Conservation (phyloP, 2,797 vertebrate genomes). For the Sus cebifrons region DNA sequence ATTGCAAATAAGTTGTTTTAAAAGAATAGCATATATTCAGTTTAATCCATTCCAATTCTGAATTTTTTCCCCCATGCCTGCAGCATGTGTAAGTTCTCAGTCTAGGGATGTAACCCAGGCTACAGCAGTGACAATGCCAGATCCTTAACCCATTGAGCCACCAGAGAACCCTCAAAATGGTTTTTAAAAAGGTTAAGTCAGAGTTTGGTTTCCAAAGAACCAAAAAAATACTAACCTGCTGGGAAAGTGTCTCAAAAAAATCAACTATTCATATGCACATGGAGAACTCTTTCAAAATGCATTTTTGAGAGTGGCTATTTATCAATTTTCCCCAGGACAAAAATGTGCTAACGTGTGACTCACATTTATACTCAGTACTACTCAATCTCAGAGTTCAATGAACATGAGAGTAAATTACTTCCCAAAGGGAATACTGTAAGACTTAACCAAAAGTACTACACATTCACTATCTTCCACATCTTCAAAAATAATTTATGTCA, state of each 20-base stretch:
- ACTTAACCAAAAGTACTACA: not conserved
- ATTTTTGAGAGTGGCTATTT: conserved; percentile 50
- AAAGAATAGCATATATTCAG: conserved; percentile 32
- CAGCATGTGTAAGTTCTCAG: too few species aligned
- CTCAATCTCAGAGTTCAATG: conserved; percentile 37
- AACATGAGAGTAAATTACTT: conserved; percentile 51
- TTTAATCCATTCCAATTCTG: conserved; percentile 58
- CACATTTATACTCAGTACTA: conserved; percentile 49
- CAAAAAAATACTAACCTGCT: conserved; percentile 59
- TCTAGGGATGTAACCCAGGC: too few species aligned
- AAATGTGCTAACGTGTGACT: conserved; percentile 16
- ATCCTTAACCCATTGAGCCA: too few species aligned
- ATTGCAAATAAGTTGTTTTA: conserved; percentile 34
- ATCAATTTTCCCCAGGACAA: conserved; percentile 49
- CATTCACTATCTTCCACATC: not conserved
- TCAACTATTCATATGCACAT: not conserved
- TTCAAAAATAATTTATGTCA: conserved; percentile 69
- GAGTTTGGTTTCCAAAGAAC: conserved; percentile 57
- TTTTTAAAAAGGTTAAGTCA: conserved; percentile 46
- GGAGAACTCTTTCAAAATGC: conserved; percentile 42
- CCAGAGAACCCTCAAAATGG: not conserved
- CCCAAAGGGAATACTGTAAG: conserved; percentile 32
- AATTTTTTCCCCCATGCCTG: not conserved
- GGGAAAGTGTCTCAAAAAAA: conserved; percentile 42
- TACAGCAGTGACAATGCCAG: too few species aligned